These are phyloP conservation scores for Muraenolepis orangiensis DNA, from an alignment of 2,797 vertebrate genomes.

Conservation along the genomic window DNA sequence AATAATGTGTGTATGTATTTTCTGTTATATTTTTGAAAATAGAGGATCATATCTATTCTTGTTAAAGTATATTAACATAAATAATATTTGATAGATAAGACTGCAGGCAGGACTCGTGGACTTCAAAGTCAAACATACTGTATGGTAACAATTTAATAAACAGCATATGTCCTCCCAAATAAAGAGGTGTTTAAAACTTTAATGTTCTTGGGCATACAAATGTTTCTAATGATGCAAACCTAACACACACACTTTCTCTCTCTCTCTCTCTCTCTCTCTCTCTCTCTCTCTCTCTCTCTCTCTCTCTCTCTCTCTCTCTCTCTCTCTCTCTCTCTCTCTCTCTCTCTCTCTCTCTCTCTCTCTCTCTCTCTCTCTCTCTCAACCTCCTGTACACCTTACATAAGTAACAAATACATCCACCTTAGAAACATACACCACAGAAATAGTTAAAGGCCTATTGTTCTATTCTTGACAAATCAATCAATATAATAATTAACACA, in stretches of 20 bases:
- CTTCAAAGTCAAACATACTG: conserved; percentile 52
- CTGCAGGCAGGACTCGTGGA: conserved; percentile 77
- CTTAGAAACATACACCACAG: too few relatives aligned
- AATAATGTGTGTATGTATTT: conserved; percentile 63
- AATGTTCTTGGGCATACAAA: conserved; percentile 4
- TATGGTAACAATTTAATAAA: conserved; percentile 51
- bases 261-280: too few relatives aligned
- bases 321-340: too few relatives aligned
- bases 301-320: too few relatives aligned
- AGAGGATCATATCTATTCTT: conserved; percentile 59
- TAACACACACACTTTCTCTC: neutral
- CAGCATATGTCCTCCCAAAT: conserved; percentile 60
- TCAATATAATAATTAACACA: too few relatives aligned
- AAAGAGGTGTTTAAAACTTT: conserved; percentile 56
- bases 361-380: neutral
- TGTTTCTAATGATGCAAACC: neutral
- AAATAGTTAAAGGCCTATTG: too few relatives aligned
- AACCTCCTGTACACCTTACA: too few relatives aligned
- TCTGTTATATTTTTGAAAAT: conserved; percentile 58
- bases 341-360: too few relatives aligned
- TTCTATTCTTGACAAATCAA: too few relatives aligned
- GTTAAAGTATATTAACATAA: conserved; percentile 45
- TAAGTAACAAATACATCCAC: too few relatives aligned
- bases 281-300: too few relatives aligned
- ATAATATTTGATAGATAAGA: conserved; percentile 65